Percentiles rank a stretch among this genome's conserved stretches.
These are phyloP conservation scores for Pandemis heparana DNA, from an alignment of 2,888 invertebrate genomes.

Conservation along the genomic window DNA sequence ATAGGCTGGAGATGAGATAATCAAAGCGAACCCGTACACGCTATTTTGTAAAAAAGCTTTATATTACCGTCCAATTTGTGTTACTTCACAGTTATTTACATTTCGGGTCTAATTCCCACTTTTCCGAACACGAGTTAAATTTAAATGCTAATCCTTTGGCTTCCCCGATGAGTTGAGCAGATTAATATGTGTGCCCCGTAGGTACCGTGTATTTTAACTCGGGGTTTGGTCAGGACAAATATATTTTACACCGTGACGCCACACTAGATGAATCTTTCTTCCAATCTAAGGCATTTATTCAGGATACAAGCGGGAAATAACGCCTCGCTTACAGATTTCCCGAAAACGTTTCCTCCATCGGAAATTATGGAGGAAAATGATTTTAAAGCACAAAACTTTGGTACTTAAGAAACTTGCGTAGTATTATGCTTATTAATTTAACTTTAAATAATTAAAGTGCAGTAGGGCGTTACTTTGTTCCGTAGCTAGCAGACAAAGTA, in stretches of 20 bases:
- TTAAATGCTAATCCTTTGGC: slow-evolving; percentile 17
- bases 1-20: no score
- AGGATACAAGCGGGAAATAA: neutral
- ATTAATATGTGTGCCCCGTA: slow-evolving; percentile 1
- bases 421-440: neutral
- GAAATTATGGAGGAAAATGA: slow-evolving; percentile 5
- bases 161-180: slow-evolving; percentile 2
- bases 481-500: neutral
- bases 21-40: neutral
- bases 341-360: neutral
- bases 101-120: neutral
- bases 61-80: slow-evolving; percentile 10
- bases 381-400: neutral
- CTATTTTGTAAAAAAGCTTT: neutral
- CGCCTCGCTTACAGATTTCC: neutral
- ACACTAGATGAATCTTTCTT: neutral
- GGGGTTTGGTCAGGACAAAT: neutral
- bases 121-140: slow-evolving; percentile 4
- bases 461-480: neutral
- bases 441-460: slow-evolving; percentile 1
- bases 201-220: neutral
- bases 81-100: slow-evolving; percentile 1
- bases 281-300: neutral
- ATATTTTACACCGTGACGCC: neutral
- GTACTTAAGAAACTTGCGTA: neutral